Evolutionary conservation across 2,113 vertebrate genomes (phyloP).

Genomic region (Asarcornis scutulata): DNA sequence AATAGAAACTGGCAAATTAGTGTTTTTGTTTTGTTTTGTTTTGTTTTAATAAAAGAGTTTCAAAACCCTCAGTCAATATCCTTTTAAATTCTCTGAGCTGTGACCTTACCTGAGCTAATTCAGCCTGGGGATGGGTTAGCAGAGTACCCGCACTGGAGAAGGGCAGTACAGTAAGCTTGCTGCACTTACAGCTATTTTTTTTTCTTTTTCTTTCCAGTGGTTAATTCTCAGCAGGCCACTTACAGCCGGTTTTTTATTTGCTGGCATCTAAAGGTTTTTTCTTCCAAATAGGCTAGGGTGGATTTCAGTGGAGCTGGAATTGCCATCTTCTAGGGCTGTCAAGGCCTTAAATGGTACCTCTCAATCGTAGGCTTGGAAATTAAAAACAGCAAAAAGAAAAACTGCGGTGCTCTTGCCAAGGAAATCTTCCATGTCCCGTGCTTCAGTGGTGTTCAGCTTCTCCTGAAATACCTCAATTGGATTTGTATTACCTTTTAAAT

Average conservation of each 20-base stretch:
- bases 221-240: neutral
- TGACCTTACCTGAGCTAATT: neutral
- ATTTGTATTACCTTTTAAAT: neutral
- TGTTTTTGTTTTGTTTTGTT: neutral
- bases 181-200: rapidly evolving
- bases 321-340: neutral
- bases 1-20: neutral
- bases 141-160: neutral
- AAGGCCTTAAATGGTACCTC: neutral
- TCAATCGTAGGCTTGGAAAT: neutral
- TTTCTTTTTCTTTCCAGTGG: neutral
- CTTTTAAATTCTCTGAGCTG: neutral
- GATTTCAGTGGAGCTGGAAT: neutral
- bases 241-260: neutral
- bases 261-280: neutral
- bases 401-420: neutral
- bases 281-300: neutral
- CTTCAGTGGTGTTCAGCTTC: neutral
- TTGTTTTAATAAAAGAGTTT: neutral
- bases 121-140: neutral
- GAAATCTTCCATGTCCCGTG: neutral
- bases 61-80: neutral
- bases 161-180: neutral
- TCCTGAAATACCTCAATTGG: neutral
- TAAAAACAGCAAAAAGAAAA: neutral